Percentiles rank a stretch among this genome's conserved stretches.
Evolutionary conservation across 1,140 invertebrate species (phyloP).

Genomic region (Papilio polyxenes): DNA sequence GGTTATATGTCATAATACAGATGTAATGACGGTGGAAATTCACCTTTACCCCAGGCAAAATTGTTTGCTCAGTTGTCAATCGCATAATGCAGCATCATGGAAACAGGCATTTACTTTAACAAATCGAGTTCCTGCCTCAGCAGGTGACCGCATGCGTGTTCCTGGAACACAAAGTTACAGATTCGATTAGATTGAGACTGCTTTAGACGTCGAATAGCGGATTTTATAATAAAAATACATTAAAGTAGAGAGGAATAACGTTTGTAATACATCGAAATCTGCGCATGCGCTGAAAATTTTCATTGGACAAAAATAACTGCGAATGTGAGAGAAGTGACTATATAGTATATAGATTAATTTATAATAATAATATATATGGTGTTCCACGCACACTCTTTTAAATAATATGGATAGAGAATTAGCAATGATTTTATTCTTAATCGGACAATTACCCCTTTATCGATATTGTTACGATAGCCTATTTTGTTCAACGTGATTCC

Average conservation of each 20-base stretch:
- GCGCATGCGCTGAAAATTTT: neutral
- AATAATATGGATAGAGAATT: neutral
- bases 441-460: neutral
- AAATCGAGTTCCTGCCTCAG: slow-evolving; percentile 69
- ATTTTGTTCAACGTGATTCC: neutral
- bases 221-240: neutral
- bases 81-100: neutral
- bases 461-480: neutral
- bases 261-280: neutral
- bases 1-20: too few relatives aligned
- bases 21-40: neutral
- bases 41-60: neutral
- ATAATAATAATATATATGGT: neutral
- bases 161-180: slow-evolving; percentile 57
- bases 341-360: neutral
- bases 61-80: neutral
- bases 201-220: slow-evolving; percentile 10
- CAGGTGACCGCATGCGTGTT: slow-evolving; percentile 70
- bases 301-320: neutral
- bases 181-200: neutral
- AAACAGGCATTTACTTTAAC: slow-evolving; percentile 53
- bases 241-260: neutral
- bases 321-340: neutral
- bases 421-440: neutral
- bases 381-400: slow-evolving; percentile 22